Percentiles rank a stretch among this genome's conserved stretches.
These are phyloP conservation scores for Psittacula cyanocephala DNA, from an alignment of 2,113 vertebrate species.

Conservation along the genomic window DNA sequence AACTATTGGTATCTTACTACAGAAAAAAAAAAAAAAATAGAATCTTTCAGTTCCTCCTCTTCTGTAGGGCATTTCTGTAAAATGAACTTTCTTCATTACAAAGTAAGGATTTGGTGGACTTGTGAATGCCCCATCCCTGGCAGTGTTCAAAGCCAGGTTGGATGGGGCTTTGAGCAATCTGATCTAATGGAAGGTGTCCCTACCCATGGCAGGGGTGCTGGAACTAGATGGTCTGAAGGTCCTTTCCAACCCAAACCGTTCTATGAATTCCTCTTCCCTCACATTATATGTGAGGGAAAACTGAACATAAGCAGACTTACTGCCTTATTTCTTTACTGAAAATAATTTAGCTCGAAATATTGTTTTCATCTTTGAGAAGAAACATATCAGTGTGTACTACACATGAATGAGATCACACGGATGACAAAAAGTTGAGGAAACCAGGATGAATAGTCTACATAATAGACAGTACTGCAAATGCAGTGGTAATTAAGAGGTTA, in stretches of 20 bases:
- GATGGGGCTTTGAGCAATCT: neutral
- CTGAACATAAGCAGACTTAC: neutral
- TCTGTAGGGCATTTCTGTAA: neutral
- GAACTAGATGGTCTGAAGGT: neutral
- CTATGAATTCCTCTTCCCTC: neutral
- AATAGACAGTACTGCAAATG: neutral
- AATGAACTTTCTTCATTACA: neutral
- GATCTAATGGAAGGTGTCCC: neutral
- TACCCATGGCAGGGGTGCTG: neutral
- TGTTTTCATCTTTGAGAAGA: neutral
- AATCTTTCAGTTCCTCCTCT: neutral
- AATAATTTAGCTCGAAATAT: neutral
- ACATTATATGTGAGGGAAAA: neutral
- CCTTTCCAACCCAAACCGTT: neutral
- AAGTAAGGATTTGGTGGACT: neutral
- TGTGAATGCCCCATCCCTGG: neutral
- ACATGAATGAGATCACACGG: neutral
- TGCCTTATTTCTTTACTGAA: neutral
- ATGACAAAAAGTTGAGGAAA: neutral
- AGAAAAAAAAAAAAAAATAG: neutral
- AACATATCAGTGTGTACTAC: neutral
- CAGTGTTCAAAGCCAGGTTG: neutral
- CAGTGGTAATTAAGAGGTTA: neutral
- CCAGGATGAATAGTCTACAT: neutral
- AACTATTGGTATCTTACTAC: neutral